Base-by-base conservation (phyloP, 2,113 vertebrate species). In the Vidua chalybeata region DNA sequence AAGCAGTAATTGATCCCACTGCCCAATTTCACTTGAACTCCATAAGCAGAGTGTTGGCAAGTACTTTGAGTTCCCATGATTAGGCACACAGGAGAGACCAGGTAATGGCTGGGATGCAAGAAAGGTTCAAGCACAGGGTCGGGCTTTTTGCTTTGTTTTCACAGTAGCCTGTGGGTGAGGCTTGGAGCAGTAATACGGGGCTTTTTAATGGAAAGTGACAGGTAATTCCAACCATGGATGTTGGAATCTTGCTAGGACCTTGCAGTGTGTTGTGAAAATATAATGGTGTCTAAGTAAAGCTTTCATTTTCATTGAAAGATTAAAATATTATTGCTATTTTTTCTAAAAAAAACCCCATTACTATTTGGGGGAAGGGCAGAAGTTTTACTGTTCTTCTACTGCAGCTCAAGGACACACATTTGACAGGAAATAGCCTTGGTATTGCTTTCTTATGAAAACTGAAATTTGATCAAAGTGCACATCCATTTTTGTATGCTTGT, bases 371-470 rank as follows among this genome's bases (percentile, higher is more conserved):
- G 14, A 86, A 73, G 30, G 35, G 35, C 63, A 35, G 15, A 89
- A 75, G 46, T 93, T 79, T 45, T 62, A 9, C 43, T 54, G 15
- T 67, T 84, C 18, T 7, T 75, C 30, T 84, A 23, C 31, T 93
- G 37, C 18, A 43, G 48, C 55, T 88, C 48, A 63, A 61, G 56
- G 62, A 31, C 56, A 52, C 2, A 2, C 26, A 18, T 92, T 85
- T 93, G 46, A 56, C 64, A 71, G 83, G 55, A 84, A 93, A 45
- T 84, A 77, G 55, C 69, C 83, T 87, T 41, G 20, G 31, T 96
- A 23, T 89, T 93, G 37, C 86, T 77, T 91, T 92, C 26, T 81
- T 84, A 84, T 8, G 37, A 92, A 91, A 92, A 84, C 33, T 72
- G 48, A 91, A 68, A 84, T 90, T 43, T 84, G 39, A 78, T 88